Conservation (phyloP, 2,113 vertebrate species). For the Dicerorhinus sumatrensis region DNA sequence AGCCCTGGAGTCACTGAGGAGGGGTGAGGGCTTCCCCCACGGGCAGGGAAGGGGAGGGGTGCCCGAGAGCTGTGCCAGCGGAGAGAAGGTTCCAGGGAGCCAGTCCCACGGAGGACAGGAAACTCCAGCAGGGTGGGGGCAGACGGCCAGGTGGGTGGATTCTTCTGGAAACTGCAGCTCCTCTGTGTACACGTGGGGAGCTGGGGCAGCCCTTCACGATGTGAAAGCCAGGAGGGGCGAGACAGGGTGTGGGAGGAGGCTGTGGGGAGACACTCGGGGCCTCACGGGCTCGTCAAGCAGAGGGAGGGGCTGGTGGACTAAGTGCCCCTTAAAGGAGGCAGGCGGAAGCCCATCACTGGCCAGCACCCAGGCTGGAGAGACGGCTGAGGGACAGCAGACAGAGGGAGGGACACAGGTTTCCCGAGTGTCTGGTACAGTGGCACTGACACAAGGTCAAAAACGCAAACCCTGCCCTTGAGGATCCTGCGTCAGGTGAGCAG, state of each 20-base stretch:
- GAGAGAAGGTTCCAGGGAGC: background rate
- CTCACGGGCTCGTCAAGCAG: too few species aligned
- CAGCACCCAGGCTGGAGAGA: background rate
- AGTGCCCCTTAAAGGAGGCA: background rate
- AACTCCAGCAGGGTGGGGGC: accelerated
- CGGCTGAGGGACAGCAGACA: accelerated
- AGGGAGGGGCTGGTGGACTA: background rate
- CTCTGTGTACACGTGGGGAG: background rate
- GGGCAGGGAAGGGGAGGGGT: background rate
- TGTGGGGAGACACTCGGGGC: background rate
- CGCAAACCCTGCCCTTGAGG: background rate
- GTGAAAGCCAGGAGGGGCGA: background rate
- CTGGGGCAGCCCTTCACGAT: accelerated
- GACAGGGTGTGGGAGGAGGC: background rate
- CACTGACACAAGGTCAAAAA: too few species aligned
- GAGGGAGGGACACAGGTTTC: too few species aligned
- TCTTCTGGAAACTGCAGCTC: background rate
- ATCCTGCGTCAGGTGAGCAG: accelerated
- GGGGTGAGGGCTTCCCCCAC: background rate
- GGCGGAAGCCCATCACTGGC: background rate
- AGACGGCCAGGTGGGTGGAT: too few species aligned
- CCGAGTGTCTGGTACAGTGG: accelerated
- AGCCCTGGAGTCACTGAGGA: background rate
- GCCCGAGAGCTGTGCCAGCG: background rate
- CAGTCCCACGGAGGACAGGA: background rate